phyloP scores from a whole-genome alignment of 2,888 invertebrate species.

The Tuta absoluta region DNA sequence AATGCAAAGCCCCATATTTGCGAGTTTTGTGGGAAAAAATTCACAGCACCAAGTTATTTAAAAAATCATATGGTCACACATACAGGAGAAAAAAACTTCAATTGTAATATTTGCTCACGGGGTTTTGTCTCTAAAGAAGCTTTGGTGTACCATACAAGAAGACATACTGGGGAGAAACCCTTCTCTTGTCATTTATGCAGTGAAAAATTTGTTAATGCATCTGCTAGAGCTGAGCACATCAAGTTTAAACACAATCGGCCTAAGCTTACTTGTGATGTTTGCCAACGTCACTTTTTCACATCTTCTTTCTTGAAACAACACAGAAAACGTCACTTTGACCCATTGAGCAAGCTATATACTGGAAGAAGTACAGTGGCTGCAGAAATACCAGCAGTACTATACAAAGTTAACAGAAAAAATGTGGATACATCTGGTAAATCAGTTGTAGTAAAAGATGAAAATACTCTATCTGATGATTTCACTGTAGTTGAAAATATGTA shows the following conservation, averaged over 20 bases:
- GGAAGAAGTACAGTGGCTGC: conserved; percentile 55
- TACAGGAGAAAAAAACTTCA: conserved; percentile 69
- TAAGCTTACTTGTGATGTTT: conserved; percentile 65
- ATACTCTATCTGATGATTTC: too few species aligned
- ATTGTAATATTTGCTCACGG: conserved; percentile 61
- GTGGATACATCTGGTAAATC: background rate
- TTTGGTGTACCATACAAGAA: conserved; percentile 65
- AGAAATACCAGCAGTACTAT: conserved; percentile 58
- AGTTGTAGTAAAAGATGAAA: background rate
- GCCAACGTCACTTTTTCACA: conserved; percentile 68
- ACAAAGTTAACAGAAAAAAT: conserved; percentile 46
- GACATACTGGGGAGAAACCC: conserved; percentile 73
- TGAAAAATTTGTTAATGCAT: conserved; percentile 71
- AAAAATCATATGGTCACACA: conserved; percentile 69
- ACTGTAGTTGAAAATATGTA: too few species aligned
- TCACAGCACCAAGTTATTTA: conserved; percentile 72
- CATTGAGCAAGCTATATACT: conserved; percentile 62
- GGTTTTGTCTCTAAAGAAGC: conserved; percentile 73
- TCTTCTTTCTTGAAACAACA: conserved; percentile 65
- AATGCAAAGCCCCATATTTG: conserved; percentile 68
- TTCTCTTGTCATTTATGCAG: conserved; percentile 64
- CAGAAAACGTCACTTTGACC: conserved; percentile 65
- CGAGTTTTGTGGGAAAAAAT: conserved; percentile 63
- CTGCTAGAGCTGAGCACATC: conserved; percentile 70
- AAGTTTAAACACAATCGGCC: conserved; percentile 71